Conservation (phyloP, 2,113 vertebrate genomes). For the Thamnaconus septentrionalis region DNA sequence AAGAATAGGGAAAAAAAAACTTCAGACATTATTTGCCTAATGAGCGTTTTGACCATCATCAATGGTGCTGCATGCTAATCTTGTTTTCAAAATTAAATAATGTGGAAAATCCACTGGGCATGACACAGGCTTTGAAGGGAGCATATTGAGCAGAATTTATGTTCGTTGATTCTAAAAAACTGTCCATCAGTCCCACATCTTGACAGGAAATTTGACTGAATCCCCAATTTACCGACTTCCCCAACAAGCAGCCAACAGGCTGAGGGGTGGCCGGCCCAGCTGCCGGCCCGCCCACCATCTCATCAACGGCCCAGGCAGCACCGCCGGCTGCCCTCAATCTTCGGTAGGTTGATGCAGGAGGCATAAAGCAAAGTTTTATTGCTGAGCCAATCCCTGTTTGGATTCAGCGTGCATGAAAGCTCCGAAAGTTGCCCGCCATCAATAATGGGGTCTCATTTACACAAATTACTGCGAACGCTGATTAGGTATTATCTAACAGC, state of each 20-base stretch:
- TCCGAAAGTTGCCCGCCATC: constrained; percentile 83
- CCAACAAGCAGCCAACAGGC: no score
- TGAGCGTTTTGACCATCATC: constrained; percentile 17
- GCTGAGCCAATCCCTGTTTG: constrained; percentile 68
- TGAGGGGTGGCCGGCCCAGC: no score
- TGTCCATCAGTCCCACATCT: no score
- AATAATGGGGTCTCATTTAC: constrained; percentile 96
- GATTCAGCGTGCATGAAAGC: constrained; percentile 75
- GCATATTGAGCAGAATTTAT: no score
- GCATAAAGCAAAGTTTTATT: constrained; percentile 71
- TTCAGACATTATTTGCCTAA: constrained; percentile 52
- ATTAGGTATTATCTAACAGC: constrained; percentile 93
- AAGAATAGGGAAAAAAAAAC: constrained; percentile 42
- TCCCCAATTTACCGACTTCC: no score
- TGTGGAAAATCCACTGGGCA: constrained; percentile 13
- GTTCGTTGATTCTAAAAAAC: no score
- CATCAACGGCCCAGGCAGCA: constrained; percentile 58
- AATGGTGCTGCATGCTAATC: constrained; percentile 15
- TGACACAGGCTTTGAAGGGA: not conserved
- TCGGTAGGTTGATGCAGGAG: constrained; percentile 40
- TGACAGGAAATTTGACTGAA: no score
- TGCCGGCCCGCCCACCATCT: constrained; percentile 30
- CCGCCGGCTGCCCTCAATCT: constrained; percentile 63
- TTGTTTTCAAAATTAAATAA: constrained; percentile 16
- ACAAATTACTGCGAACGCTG: constrained; percentile 90